Evolutionary conservation across 2,113 vertebrate species (phyloP), one percentile per base, ranked within the genome.

Genomic region (Cyanoliseus patagonus): DNA sequence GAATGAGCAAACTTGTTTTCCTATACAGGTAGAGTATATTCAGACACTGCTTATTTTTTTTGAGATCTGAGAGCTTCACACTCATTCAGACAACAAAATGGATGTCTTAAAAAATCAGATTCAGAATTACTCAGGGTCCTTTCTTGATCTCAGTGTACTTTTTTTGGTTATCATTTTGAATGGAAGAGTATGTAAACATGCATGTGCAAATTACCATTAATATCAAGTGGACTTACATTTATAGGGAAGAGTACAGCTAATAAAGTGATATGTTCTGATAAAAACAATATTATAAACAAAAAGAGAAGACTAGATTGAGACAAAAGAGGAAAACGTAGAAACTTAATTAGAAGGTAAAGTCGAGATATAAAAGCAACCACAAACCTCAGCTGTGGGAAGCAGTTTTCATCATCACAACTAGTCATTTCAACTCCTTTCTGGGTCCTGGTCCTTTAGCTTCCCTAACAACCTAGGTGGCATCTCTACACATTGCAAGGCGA

Each of bases 401-500:
- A 68, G 83, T 73, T 79, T 68, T 46, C 37, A 35, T 52, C 23
- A 49, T 4, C 5, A 64, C 6, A 49, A 42, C 14, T 59, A 35
- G 33, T 57, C 7, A 61, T 80, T 84, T 77, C 5, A 39, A 6
- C 15, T 77, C 22, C 18, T 49, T 20, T 57, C 35, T 62, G 46
- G 53, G 37, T 37, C 39, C 52, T 42, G 24, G 31, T 15, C 27
- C 35, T 72, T 72, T 53, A 35, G 10, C 27, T 92, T 66, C 7
- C n/a, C 51, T 55, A 39, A 81, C 13, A 12, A 12, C 25, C 13
- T n/a, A 47, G 17, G 47, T 25, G 8, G 24, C 13, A 6, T 25
- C 31, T 88, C 51, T 49, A 30, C 44, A 28, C 0, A 0, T n/a
- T 33, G 23, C 39, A 31, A 17, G 41, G 15, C 1, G 2, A 46